Conservation (phyloP, 2,113 vertebrate species). For the Anseranas semipalmata region DNA sequence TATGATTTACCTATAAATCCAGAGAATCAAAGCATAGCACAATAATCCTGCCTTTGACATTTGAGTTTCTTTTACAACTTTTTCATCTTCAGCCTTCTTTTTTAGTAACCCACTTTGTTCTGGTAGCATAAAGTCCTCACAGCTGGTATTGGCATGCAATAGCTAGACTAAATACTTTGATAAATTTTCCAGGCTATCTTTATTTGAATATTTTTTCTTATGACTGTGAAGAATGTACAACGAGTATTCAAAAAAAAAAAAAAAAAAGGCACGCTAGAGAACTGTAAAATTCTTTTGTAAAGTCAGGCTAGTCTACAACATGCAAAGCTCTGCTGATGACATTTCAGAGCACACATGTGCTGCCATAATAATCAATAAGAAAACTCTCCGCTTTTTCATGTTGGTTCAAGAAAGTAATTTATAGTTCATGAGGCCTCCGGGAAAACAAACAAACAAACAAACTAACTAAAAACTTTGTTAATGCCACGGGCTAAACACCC, state of each 20-base stretch:
- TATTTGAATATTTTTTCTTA: not conserved
- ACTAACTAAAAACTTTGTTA: not conserved
- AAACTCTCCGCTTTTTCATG: not conserved
- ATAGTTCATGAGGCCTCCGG: not conserved
- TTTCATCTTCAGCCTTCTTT: not conserved
- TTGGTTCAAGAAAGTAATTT: not conserved
- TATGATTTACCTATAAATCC: not conserved
- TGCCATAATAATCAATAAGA: not conserved
- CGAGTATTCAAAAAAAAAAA: not conserved
- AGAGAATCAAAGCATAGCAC: not conserved
- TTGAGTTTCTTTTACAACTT: not conserved
- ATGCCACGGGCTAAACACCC: not conserved
- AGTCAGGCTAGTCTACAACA: not conserved
- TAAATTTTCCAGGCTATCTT: not conserved
- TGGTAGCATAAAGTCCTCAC: not conserved
- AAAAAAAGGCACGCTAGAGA: not conserved
- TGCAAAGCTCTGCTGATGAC: not conserved
- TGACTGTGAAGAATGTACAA: not conserved
- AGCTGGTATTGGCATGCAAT: not conserved
- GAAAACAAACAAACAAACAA: not conserved
- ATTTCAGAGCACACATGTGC: not conserved
- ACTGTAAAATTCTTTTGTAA: not conserved
- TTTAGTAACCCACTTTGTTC: not conserved
- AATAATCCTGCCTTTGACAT: not conserved
- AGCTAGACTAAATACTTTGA: not conserved